These are phyloP conservation scores for Ruditapes philippinarum DNA, from an alignment of 1,140 invertebrate genomes.

Conservation along the genomic window DNA sequence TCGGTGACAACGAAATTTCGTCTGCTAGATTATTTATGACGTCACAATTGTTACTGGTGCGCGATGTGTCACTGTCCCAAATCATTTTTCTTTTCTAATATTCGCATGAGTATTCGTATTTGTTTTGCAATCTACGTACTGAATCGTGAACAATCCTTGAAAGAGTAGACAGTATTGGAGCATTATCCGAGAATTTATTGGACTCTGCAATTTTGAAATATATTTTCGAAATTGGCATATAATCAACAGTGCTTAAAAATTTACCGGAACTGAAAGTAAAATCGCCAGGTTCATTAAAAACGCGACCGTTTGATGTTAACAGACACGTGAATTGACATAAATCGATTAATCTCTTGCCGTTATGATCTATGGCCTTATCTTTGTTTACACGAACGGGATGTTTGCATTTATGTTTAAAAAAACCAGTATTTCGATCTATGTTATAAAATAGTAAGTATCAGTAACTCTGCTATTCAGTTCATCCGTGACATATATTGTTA, in stretches of 20 bases:
- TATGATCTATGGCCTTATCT: neutral
- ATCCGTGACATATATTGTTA: neutral
- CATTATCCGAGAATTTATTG: constrained; percentile 8
- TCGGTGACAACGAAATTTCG: neutral
- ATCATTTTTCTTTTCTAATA: neutral
- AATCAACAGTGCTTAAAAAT: neutral
- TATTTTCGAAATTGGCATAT: neutral
- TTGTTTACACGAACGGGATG: neutral
- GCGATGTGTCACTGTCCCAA: neutral
- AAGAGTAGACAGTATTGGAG: neutral
- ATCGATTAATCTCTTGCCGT: neutral
- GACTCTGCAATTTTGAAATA: neutral
- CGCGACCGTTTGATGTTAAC: neutral
- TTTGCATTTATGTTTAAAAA: neutral
- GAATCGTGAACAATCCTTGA: neutral
- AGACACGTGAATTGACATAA: neutral
- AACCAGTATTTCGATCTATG: too few species aligned
- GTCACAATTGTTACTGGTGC: neutral
- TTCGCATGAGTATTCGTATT: neutral
- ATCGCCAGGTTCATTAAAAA: neutral
- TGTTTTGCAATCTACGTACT: neutral
- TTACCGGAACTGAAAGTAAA: neutral
- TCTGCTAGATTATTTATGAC: neutral
- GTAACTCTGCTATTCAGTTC: neutral
- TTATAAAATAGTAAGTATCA: neutral